phyloP scores from a whole-genome alignment of 2,888 invertebrate genomes.

The Acanthacorydalis orientalis region DNA sequence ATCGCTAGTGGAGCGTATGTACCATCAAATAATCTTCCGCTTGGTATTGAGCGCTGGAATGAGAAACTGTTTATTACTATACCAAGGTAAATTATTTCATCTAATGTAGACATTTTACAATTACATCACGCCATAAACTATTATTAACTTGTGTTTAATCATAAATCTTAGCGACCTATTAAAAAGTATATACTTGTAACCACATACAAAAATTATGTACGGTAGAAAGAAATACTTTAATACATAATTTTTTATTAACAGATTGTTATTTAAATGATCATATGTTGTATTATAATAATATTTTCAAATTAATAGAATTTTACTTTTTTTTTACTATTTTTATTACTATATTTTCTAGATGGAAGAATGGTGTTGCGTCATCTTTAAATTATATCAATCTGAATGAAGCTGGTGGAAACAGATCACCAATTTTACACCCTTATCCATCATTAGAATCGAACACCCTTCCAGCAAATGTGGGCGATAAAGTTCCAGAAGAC shows the following conservation, averaged over 20 bases:
- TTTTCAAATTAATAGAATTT: no score
- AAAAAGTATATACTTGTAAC: no score
- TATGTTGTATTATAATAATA: no score
- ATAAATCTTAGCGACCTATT: no score
- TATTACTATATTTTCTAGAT: constrained; percentile 21
- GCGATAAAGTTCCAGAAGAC: constrained; percentile 27
- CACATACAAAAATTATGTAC: no score
- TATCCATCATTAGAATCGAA: constrained; percentile 69
- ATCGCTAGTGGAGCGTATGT: constrained; percentile 41
- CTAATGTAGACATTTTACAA: not conserved
- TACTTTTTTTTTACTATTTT: no score
- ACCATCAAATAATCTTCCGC: constrained; percentile 46
- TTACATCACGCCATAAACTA: not conserved
- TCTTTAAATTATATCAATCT: constrained; percentile 49
- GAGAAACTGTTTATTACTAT: constrained; percentile 53
- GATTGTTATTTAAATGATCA: no score
- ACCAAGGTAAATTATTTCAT: constrained; percentile 30
- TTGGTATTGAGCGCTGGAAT: constrained; percentile 54
- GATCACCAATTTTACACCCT: constrained; percentile 54
- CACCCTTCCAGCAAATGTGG: constrained; percentile 46
- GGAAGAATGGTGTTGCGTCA: constrained; percentile 52
- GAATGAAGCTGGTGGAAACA: constrained; percentile 28
- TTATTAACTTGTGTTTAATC: not conserved
- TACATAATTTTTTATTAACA: no score
- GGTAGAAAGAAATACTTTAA: no score